Percentiles rank a stretch among this genome's conserved stretches.
Conservation (phyloP, 2,797 vertebrate genomes). For the Mormyrops boulengeri region DNA sequence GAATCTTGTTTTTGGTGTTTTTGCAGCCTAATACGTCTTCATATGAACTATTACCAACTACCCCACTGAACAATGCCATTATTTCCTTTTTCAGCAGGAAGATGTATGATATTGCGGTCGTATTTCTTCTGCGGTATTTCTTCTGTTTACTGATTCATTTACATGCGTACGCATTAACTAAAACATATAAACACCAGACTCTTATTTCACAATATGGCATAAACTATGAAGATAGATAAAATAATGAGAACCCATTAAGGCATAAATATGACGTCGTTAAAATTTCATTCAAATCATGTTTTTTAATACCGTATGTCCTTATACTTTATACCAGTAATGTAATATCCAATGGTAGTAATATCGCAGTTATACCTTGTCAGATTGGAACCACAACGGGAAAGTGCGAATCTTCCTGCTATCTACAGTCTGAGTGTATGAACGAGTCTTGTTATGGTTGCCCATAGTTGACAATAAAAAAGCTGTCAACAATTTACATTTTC, state of each 20-base stretch:
- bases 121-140: background rate
- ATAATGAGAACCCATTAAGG: background rate
- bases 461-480: background rate
- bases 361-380: background rate
- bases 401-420: background rate
- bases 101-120: background rate
- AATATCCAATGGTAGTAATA: background rate
- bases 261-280: background rate
- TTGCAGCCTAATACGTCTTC: background rate
- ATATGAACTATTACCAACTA: background rate
- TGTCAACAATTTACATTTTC: background rate
- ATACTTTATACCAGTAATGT: background rate
- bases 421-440: background rate
- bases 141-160: background rate
- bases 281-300: background rate
- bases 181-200: background rate
- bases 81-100: background rate
- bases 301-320: background rate
- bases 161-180: background rate
- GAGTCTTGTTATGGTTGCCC: background rate
- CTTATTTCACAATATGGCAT: background rate
- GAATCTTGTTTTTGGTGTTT: background rate
- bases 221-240: background rate
- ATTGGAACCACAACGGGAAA: background rate
- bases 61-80: background rate